Conservation (phyloP, 2,888 invertebrate species). For the Parnassius glacialis region DNA sequence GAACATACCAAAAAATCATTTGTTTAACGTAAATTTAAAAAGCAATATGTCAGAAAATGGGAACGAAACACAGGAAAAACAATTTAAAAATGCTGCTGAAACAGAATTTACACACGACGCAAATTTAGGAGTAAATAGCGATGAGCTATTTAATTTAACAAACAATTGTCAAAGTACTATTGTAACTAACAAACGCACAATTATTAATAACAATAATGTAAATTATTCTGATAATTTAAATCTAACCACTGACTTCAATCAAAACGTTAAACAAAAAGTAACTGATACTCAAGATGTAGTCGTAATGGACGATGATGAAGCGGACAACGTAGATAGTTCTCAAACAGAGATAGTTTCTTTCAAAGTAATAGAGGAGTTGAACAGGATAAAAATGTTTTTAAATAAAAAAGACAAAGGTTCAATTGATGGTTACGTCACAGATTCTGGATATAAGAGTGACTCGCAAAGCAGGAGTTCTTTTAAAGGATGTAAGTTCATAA, state of each 20-base stretch:
- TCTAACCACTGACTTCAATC: neutral
- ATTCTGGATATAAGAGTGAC: slow-evolving; percentile 61
- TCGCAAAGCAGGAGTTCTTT: slow-evolving; percentile 43
- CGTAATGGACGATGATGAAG: neutral
- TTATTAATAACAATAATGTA: neutral
- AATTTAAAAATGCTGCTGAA: neutral
- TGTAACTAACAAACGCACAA: neutral
- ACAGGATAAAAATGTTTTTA: slow-evolving; percentile 53
- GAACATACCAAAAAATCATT: slow-evolving; percentile 26
- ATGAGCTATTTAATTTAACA: neutral
- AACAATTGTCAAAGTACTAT: neutral
- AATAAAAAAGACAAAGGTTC: slow-evolving; percentile 38
- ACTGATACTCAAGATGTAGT: neutral
- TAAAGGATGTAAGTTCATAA: slow-evolving; percentile 38
- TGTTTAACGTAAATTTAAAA: slow-evolving; percentile 14
- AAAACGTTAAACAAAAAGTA: neutral
- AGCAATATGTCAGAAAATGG: neutral
- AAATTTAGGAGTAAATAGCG: neutral
- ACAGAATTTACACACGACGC: neutral
- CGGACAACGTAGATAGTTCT: slow-evolving; percentile 33
- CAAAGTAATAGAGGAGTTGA: slow-evolving; percentile 64
- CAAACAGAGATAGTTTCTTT: slow-evolving; percentile 51
- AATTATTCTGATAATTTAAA: neutral
- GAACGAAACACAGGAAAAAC: neutral
- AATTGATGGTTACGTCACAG: slow-evolving; percentile 37